Evolutionary conservation across 1,140 invertebrate species (phyloP), one percentile per base, ranked within the genome.

Genomic region (Hirudo medicinalis): DNA sequence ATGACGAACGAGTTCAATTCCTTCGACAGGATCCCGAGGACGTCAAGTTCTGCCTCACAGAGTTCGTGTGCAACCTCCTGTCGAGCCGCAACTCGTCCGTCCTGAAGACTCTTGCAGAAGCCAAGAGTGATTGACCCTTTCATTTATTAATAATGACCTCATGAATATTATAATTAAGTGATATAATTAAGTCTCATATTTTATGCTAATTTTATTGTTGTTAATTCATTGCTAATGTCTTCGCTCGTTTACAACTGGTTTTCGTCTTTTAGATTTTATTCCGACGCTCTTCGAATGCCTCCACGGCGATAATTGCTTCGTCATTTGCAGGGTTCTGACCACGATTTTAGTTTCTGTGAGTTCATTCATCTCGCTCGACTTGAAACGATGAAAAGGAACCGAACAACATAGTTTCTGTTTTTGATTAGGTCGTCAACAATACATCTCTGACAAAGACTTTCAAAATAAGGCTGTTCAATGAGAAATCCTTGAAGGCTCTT

Each of bases 61-160:
- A 63, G 57, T 63, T 63, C 19, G 8, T 63, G 13, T 63, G 57
- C 19, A 25, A 22, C 57, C 57, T 63, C 29, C 2, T 63, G 22
- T 22, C 11, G 57, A 63, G 22, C 8, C 22, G 29, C 29, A 25
- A 22, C 19, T 13, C 8, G 22, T 13, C 29, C 13, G 29, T 22
- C 57, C 22, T 63, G 22, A 63, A 63, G 57, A 63, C 57, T 22
- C 22, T 63, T 13, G 57, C 29, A 22, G 57, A 63, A 25, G 57
- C 57, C 29, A 63, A 63, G 57, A 63, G 57, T 63, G 20, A 63
- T 3, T 19, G 20, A 63, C 11, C 19, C 19, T 22, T 25, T 9
- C 1, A 15, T 15, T 22, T 63, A 32, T 25, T 25, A 25, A 32
- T 15, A 60, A 6, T 6, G 27, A 60, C n/a, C 25, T 20, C 25